Base-by-base conservation (phyloP, 2,888 invertebrate genomes). In the Sisyra terminalis region DNA sequence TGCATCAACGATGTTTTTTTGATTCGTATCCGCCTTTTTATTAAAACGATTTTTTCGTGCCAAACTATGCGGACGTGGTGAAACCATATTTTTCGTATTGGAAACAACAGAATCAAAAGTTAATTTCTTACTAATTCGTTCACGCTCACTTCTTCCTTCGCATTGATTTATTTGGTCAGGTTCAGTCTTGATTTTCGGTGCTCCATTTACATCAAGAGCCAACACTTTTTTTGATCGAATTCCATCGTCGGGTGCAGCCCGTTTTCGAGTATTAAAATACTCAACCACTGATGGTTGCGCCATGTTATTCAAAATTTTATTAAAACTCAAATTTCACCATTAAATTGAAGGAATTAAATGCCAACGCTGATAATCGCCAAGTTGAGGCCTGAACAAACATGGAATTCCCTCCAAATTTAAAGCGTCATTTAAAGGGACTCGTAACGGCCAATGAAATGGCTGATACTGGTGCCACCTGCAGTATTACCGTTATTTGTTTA, bases 251-350 rank as follows among this genome's bases (percentile, higher is more conserved):
- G 66, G 59, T n/a, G 78, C 79, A 45, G 74, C 69, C 52, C 85
- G 72, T 64, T 86, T 86, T 55, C 84, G 72, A 53, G 75, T 76
- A 57, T 72, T 77, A 59, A 83, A 86, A 67, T 72, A 86, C 48
- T 74, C 71, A 47, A 78, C 76, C 45, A 86, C 72, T 40, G 79
- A 78, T 52, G 80, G 77, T 62, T 86, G 85, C 48, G 83, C 74
- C 84, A 85, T 84, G 55, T 52, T 56, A 42, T n/a, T n/a, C n/a
- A n/a, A n/a, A n/a, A n/a, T n/a, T n/a, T n/a, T n/a, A n/a, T n/a
- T n/a, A n/a, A n/a, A n/a, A n/a, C n/a, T n/a, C n/a, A n/a, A n/a
- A n/a, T n/a, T n/a, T n/a, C n/a, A n/a, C n/a, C n/a, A n/a, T n/a
- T n/a, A n/a, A n/a, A n/a, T n/a, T n/a, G n/a, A n/a, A n/a, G n/a